Conservation (phyloP, 2,888 invertebrate genomes). For the Eupithecia vulgata region DNA sequence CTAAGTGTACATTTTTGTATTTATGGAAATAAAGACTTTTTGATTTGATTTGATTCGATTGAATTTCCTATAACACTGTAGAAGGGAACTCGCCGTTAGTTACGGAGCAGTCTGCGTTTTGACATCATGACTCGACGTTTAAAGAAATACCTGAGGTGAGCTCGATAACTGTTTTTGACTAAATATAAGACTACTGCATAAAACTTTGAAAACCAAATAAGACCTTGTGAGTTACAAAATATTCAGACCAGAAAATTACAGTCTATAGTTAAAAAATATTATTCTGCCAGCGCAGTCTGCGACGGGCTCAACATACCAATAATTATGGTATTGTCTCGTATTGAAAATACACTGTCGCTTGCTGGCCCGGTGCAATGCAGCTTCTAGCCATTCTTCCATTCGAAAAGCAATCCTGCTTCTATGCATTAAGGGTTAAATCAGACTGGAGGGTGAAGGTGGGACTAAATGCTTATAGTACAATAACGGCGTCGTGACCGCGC, state of each 20-base stretch:
- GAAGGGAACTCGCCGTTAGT: not conserved
- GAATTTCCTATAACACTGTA: not conserved
- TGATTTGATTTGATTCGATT: too few species aligned
- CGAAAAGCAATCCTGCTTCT: slow-evolving; percentile 22
- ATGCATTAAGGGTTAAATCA: slow-evolving; percentile 23
- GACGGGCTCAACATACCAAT: slow-evolving; percentile 41
- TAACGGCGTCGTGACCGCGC: slow-evolving; percentile 66
- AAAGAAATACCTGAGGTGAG: not conserved
- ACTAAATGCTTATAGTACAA: slow-evolving; percentile 60
- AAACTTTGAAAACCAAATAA: not conserved
- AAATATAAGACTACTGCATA: not conserved
- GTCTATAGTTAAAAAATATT: slow-evolving; percentile 21
- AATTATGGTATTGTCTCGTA: slow-evolving; percentile 55
- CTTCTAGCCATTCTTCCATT: slow-evolving; percentile 7
- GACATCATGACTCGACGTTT: not conserved
- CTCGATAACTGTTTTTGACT: not conserved
- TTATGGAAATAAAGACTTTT: too few species aligned
- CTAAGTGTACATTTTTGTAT: too few species aligned
- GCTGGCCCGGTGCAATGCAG: slow-evolving; percentile 43
- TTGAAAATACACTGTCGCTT: slow-evolving; percentile 49
- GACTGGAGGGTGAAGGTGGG: slow-evolving; percentile 21
- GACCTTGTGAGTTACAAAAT: not conserved
- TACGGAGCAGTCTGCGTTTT: not conserved
- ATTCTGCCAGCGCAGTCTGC: slow-evolving; percentile 25
- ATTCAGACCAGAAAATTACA: not conserved